These are phyloP conservation scores for Pluvialis apricaria DNA, from an alignment of 2,113 vertebrate genomes.

Conservation along the genomic window DNA sequence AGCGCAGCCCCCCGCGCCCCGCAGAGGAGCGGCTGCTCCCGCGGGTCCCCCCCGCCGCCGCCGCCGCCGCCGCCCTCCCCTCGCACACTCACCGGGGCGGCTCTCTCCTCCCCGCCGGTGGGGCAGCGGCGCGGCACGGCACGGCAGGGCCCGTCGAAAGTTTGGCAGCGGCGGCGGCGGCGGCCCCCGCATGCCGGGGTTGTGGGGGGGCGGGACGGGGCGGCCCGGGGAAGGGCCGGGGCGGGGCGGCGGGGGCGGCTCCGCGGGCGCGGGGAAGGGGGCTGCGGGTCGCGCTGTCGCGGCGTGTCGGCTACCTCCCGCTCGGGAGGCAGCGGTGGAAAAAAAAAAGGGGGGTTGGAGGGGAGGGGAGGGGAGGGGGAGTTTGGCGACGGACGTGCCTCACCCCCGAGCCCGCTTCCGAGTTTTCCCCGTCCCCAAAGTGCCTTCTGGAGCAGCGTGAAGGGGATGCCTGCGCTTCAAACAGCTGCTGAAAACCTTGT, in stretches of 20 bases:
- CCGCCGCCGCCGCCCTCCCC: neutral
- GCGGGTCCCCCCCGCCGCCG: neutral
- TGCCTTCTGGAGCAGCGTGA: neutral
- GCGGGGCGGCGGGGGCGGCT: neutral
- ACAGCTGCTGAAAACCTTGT: neutral
- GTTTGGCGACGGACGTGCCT: accelerated
- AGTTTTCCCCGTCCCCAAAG: neutral
- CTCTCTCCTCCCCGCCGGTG: neutral
- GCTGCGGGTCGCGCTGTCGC: accelerated
- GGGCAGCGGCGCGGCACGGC: neutral
- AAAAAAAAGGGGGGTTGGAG: neutral
- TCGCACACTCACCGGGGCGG: neutral
- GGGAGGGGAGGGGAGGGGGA: too few species aligned
- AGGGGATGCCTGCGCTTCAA: neutral
- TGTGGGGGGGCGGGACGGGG: neutral
- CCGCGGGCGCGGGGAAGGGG: neutral
- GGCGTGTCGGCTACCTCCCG: accelerated
- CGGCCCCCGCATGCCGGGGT: neutral
- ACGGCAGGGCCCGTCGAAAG: neutral
- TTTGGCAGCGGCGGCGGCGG: neutral
- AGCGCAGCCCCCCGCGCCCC: neutral
- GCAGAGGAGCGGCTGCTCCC: neutral
- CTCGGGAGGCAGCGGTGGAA: accelerated
- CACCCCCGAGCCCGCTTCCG: neutral
- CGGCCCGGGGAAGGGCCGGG: neutral